Evolutionary conservation across 1,140 invertebrate genomes (phyloP).

Genomic region (Temnothorax curvispinosus): DNA sequence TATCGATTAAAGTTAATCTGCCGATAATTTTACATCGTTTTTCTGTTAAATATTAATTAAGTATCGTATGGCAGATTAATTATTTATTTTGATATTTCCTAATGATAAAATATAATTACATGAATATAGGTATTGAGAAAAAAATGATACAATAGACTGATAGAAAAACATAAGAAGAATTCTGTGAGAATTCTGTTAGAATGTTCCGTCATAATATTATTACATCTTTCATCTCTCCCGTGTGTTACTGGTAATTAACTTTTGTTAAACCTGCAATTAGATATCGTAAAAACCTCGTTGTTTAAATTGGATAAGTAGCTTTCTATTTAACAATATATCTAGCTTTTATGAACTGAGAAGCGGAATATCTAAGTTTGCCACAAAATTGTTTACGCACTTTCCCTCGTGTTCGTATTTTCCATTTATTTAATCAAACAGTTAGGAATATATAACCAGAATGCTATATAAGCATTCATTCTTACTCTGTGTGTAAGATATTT

Average conservation of each 20-base stretch:
- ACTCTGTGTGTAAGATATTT: too few relatives aligned
- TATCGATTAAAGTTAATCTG: background rate
- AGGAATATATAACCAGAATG: background rate
- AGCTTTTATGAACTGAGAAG: background rate
- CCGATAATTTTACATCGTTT: background rate
- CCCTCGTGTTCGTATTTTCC: background rate
- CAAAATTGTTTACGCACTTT: background rate
- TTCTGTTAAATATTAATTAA: background rate
- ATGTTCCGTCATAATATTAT: background rate
- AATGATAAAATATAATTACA: conserved; percentile 1
- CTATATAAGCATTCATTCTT: background rate
- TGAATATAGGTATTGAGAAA: background rate
- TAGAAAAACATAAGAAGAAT: background rate
- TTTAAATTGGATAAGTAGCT: background rate
- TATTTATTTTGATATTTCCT: background rate
- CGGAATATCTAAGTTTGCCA: background rate
- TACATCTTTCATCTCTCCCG: background rate
- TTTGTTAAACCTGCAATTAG: background rate
- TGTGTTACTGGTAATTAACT: background rate
- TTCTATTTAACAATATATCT: conserved; percentile 6
- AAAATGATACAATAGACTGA: background rate
- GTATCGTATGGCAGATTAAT: background rate
- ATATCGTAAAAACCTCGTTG: background rate
- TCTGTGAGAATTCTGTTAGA: background rate
- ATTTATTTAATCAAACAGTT: background rate